Evolutionary conservation across 2,113 vertebrate genomes (phyloP).

Genomic region (Colistium nudipinnis): DNA sequence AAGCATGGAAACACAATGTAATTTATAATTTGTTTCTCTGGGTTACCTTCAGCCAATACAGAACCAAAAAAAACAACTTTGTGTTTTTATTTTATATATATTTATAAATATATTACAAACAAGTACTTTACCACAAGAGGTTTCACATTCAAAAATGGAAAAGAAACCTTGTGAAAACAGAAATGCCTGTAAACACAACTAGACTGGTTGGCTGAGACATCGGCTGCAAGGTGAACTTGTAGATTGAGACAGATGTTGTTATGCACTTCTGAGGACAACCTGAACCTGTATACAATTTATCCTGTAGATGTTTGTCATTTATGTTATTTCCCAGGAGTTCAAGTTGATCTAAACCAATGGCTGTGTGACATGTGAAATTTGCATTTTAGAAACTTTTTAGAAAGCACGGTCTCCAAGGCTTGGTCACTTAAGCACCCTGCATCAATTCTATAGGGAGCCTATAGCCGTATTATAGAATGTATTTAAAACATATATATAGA

Average conservation of each 20-base stretch:
- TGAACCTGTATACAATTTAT: conserved; percentile 26
- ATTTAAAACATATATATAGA: conserved; percentile 31
- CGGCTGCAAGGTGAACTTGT: background rate
- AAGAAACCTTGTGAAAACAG: background rate
- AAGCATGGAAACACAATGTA: background rate
- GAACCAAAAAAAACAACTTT: background rate
- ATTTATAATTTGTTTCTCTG: background rate
- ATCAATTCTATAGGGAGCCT: conserved; percentile 34
- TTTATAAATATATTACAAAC: background rate
- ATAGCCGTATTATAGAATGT: conserved; percentile 51
- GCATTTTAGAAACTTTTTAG: conserved; percentile 34
- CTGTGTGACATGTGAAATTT: conserved; percentile 50
- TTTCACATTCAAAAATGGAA: background rate
- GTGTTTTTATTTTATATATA: background rate
- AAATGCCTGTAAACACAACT: background rate
- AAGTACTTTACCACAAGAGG: background rate
- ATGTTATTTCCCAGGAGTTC: conserved; percentile 23
- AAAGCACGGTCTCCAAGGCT: conserved; percentile 16
- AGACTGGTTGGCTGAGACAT: background rate
- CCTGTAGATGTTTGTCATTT: conserved; percentile 19
- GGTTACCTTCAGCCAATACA: background rate
- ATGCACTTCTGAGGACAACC: conserved; percentile 17
- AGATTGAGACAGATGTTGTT: conserved; percentile 19
- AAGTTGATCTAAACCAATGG: conserved; percentile 10
- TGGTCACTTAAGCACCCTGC: conserved; percentile 21